phyloP scores from a whole-genome alignment of 1,140 invertebrate species.

The Pomacea maculata region DNA sequence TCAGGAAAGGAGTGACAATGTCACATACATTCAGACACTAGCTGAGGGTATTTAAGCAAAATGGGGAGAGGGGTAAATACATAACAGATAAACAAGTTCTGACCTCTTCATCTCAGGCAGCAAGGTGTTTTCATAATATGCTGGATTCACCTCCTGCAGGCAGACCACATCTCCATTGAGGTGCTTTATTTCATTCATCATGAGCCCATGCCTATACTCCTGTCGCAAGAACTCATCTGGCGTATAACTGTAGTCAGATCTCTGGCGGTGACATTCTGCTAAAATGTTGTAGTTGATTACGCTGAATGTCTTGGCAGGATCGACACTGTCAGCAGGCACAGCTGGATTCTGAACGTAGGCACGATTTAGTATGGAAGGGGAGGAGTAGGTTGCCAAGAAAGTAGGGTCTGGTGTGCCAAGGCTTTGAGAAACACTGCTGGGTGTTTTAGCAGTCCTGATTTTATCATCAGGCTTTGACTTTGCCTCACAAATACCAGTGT shows the following conservation, averaged over 20 bases:
- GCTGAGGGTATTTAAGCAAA: too few relatives aligned
- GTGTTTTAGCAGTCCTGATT: not conserved
- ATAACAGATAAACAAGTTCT: constrained; percentile 20
- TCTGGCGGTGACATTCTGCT: constrained; percentile 56
- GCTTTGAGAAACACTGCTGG: constrained; percentile 5
- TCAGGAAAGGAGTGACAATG: too few relatives aligned
- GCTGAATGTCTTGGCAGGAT: constrained; percentile 50
- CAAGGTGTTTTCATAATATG: constrained; percentile 47
- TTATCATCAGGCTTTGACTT: not conserved
- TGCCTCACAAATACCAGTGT: not conserved
- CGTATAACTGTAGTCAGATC: constrained; percentile 57
- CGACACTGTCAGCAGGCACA: constrained; percentile 29
- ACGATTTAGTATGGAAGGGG: constrained; percentile 42
- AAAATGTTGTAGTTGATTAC: constrained; percentile 63
- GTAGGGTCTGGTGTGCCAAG: constrained; percentile 16
- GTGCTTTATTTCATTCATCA: constrained; percentile 58
- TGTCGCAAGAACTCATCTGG: constrained; percentile 44
- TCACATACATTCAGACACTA: too few relatives aligned
- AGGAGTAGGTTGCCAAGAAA: constrained; percentile 21
- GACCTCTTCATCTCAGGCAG: constrained; percentile 52
- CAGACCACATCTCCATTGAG: constrained; percentile 62
- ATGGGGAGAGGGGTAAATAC: too few relatives aligned
- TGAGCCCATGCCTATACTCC: constrained; percentile 46
- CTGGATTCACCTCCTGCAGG: constrained; percentile 61
- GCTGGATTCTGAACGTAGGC: constrained; percentile 47